A percentile compares a stretch with the other conserved stretches of the same genome.
Conservation (phyloP, 2,797 vertebrate species). For the Pogonophryne albipinna region DNA sequence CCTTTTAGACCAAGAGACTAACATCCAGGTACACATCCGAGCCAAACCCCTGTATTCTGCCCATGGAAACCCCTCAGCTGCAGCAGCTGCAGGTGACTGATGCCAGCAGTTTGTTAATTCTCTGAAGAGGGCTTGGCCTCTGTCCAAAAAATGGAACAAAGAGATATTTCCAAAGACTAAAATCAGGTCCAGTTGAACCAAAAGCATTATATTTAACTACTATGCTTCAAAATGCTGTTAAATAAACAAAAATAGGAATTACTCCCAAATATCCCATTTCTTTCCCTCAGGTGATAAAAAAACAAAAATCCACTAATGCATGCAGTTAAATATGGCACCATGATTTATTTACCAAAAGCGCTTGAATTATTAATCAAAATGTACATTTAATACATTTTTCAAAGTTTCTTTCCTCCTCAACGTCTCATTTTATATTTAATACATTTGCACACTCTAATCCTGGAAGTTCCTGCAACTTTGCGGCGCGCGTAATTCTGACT, state of each 20-base stretch:
- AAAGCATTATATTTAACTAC: constrained; percentile 63
- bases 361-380: constrained; percentile 83
- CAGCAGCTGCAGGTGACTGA: constrained; percentile 53
- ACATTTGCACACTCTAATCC: constrained; percentile 72
- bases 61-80: constrained; percentile 68
- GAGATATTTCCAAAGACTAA: constrained; percentile 77
- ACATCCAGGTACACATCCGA: constrained; percentile 62
- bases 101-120: constrained; percentile 47
- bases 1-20: constrained; percentile 84
- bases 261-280: constrained; percentile 54
- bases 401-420: constrained; percentile 69
- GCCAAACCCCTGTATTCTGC: constrained; percentile 56
- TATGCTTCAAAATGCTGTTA: constrained; percentile 34
- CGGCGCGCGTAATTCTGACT: constrained; percentile 55
- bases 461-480: constrained; percentile 54
- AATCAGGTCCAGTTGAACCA: constrained; percentile 68
- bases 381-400: constrained; percentile 82
- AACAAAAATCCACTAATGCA: constrained; percentile 70
- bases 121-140: constrained; percentile 70
- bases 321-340: constrained; percentile 79
- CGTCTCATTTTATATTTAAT: constrained; percentile 79
- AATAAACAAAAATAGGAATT: constrained; percentile 53
- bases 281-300: constrained; percentile 60
- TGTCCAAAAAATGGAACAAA: constrained; percentile 82
- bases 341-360: constrained; percentile 82